Base-by-base conservation (phyloP, 1,140 invertebrate genomes). In the Drosophila guanche region DNA sequence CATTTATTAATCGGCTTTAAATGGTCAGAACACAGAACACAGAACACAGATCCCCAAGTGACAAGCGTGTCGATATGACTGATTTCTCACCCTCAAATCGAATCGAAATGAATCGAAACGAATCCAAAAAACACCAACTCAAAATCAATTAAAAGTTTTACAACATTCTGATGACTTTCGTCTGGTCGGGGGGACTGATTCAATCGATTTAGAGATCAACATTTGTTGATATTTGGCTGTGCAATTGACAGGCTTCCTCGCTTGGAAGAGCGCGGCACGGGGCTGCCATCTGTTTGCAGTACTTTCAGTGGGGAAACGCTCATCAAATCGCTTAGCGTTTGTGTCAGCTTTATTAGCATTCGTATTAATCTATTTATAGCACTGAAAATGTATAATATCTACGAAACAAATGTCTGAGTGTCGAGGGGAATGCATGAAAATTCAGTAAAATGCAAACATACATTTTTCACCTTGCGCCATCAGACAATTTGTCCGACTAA, bases 1-100 rank as follows among this genome's bases (percentile, higher is more conserved):
- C 51, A 68, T 77, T 77, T 81, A 73, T 74, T 65, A 83, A 65
- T 68, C 59, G 55, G 58, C 73, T 63, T 63, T 58, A 74, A 69
- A 69, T 67, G 48, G 68, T 45, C 68, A 56, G 54, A 56, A 55
- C 16, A 20, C 16, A 20, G 16, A 20, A 20, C 16, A 20, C 59
- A 43, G 33, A 37, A 4, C 10, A 37, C 33, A 10, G 16, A 20
- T 20, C 16, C 16, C 20, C 45, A 46, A 70, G 43, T 75, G 63
- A 70, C 63, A 75, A 58, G 46, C 67, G 68, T 58, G 60, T 80
- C 43, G 60, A 80, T 67, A 45, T 40, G 7, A 48, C 40, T 43
- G 20, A 75, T 59, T 56, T 75, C 76, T 37, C 20, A 53, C 60
- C 43, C 47, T 56, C 53, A 50, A 47, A 27, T 57, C 20, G 45